Base-by-base conservation (phyloP, 2,888 invertebrate genomes). In the Ophion obscuratus region DNA sequence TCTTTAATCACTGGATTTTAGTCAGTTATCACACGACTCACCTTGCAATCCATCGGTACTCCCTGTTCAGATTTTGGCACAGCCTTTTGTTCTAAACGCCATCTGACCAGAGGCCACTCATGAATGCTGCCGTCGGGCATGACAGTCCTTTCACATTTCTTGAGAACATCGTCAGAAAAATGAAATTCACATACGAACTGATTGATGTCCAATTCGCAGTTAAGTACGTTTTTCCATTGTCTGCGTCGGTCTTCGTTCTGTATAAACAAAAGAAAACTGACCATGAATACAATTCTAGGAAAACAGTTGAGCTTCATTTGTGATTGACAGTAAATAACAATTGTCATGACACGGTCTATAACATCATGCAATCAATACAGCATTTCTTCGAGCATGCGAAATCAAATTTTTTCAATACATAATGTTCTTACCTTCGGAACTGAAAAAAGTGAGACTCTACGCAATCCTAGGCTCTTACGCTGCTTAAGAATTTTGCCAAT, bases 391-490 rank as follows among this genome's bases (percentile, higher is more conserved):
- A 27, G 27, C 27, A 62, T 62, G 62, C 24, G 24, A 24, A 24
- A 24, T 24, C 24, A 24, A 24, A 1, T 24, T 24, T 24, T 24
- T 24, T 24, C 24, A 24, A 24, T 24, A 24, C 24, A 24, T 24
- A 0, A 24, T 24, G 24, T 24, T 24, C 24, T 24, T 62, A 62
- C 62, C 27, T 59, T 59, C 17, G 59, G 59, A 59, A 59, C 59
- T 59, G 59, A 59, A 59, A 59, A 59, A 59, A 59, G 62, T 27
- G 62, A 24, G 62, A 62, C 62, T 27, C 27, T 11, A 24, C 24
- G 24, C 62, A 62, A 27, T 62, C 62, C 62, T 62, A 24, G 62
- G 62, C 62, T 62, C 62, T 62, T 62, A 3, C 62, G 62, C 62
- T 62, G 62, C 1, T 62, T 62, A 6, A 9, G 0, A 11, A 3